Conservation (phyloP, 1,140 invertebrate genomes). For the Drosophila erecta region DNA sequence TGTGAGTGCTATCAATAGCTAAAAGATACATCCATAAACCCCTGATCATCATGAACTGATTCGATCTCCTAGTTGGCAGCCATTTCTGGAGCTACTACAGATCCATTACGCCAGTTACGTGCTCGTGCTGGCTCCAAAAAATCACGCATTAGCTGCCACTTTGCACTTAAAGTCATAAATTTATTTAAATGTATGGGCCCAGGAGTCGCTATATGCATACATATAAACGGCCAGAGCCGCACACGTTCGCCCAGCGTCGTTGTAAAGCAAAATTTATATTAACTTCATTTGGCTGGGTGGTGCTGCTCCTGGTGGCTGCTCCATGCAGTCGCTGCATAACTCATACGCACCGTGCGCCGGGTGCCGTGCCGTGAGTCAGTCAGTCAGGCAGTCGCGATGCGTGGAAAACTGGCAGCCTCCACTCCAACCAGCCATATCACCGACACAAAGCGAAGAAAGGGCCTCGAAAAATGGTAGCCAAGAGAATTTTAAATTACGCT, state of each 20-base stretch:
- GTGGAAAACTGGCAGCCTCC: slow-evolving; percentile 10
- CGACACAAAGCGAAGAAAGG: slow-evolving; percentile 66
- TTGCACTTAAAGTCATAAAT: slow-evolving; percentile 83
- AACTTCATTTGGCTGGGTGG: slow-evolving; percentile 68
- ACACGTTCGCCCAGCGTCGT: slow-evolving; percentile 28
- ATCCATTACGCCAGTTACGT: slow-evolving; percentile 44
- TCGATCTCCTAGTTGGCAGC: background rate
- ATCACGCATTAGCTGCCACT: slow-evolving; percentile 80
- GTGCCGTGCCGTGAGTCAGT: slow-evolving; percentile 39
- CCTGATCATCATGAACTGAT: background rate
- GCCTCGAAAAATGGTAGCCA: slow-evolving; percentile 72
- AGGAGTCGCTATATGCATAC: slow-evolving; percentile 8
- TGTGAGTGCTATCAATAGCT: no score
- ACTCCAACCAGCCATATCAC: slow-evolving; percentile 62
- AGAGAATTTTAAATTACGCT: slow-evolving; percentile 83
- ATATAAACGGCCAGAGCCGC: slow-evolving; percentile 11
- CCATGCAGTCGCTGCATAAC: slow-evolving; percentile 73
- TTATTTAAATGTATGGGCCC: slow-evolving; percentile 75
- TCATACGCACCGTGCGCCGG: slow-evolving; percentile 77
- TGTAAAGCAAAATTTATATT: slow-evolving; percentile 80
- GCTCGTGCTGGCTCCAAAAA: slow-evolving; percentile 52
- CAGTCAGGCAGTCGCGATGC: slow-evolving; percentile 36
- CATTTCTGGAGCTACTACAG: background rate
- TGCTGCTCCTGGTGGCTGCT: slow-evolving; percentile 18
- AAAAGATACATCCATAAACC: background rate